phyloP scores from a whole-genome alignment of 2,113 vertebrate genomes.

The Epinephelus fuscoguttatus region DNA sequence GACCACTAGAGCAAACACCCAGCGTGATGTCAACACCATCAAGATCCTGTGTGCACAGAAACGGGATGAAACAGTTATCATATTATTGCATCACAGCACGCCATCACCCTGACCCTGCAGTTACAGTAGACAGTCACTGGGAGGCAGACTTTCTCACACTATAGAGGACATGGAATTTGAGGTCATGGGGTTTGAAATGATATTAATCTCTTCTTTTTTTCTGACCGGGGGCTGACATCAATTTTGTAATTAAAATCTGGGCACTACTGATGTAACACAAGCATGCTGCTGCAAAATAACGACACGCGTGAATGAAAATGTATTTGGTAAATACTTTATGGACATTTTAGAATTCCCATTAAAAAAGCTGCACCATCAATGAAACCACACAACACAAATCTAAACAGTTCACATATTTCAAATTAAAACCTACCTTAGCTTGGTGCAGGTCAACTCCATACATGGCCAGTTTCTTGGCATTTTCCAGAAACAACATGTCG shows the following conservation, averaged over 20 bases:
- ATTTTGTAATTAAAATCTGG: constrained; percentile 69
- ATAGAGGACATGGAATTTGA: constrained; percentile 10
- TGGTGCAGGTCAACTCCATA: constrained; percentile 97
- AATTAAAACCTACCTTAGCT: constrained; percentile 88
- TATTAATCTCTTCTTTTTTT: constrained; percentile 59
- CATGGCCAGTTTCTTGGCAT: constrained; percentile 96
- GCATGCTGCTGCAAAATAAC: constrained; percentile 10
- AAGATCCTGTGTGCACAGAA: constrained; percentile 86
- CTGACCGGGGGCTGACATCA: constrained; percentile 31
- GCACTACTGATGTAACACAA: constrained; percentile 42
- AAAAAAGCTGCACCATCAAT: not conserved
- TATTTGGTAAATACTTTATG: not conserved
- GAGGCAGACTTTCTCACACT: constrained; percentile 54
- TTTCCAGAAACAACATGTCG: constrained; percentile 96
- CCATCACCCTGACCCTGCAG: not conserved
- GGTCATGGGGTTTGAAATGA: constrained; percentile 56
- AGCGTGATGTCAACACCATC: constrained; percentile 95
- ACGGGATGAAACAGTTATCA: not conserved
- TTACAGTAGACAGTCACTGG: constrained; percentile 58
- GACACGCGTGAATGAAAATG: not conserved
- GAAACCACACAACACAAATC: not conserved
- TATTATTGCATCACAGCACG: not conserved
- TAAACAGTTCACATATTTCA: not conserved
- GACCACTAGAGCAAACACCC: constrained; percentile 95
- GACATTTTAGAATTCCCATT: not conserved